These are phyloP conservation scores for Tragulus kanchil DNA, from an alignment of 2,113 vertebrate species.

Conservation along the genomic window DNA sequence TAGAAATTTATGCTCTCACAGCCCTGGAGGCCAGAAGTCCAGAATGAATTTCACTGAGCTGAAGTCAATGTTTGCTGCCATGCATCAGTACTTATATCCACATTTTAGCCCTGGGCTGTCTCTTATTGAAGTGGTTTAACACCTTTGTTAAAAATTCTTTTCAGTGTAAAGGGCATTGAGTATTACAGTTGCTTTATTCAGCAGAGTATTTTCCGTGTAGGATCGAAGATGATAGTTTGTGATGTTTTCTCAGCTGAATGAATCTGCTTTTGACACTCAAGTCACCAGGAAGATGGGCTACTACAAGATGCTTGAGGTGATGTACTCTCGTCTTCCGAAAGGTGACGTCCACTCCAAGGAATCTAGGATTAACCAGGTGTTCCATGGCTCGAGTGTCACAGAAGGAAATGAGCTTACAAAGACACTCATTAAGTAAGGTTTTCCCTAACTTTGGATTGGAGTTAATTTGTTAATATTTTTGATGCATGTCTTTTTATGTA, in stretches of 20 bases:
- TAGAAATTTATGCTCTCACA: neutral
- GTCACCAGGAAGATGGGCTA: slow-evolving; percentile 94
- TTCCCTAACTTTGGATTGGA: slow-evolving; percentile 5
- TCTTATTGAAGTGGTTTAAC: slow-evolving; percentile 33
- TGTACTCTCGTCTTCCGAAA: slow-evolving; percentile 96
- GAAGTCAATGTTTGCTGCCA: neutral
- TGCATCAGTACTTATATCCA: neutral
- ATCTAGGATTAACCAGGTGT: slow-evolving; percentile 94
- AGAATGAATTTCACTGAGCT: neutral
- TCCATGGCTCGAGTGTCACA: slow-evolving; percentile 84
- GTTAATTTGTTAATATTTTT: slow-evolving; percentile 51
- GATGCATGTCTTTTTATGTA: neutral
- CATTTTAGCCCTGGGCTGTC: neutral
- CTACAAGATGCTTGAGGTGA: slow-evolving; percentile 95
- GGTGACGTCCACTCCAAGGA: slow-evolving; percentile 95
- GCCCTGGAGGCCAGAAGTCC: neutral
- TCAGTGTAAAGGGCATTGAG: neutral
- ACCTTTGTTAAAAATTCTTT: slow-evolving; percentile 52
- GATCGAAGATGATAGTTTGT: slow-evolving; percentile 38
- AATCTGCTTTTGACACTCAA: slow-evolving; percentile 93
- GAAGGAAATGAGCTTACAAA: slow-evolving; percentile 98
- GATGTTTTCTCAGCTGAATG: slow-evolving; percentile 89
- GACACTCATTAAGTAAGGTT: slow-evolving; percentile 94
- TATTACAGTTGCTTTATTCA: slow-evolving; percentile 38
- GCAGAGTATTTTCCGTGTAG: slow-evolving; percentile 27